phyloP scores from a whole-genome alignment of 1,140 invertebrate species.

The silkworm (Bombyx mori) region ASM3026992v2 NC_085116.1:11551001-11551500 shows the following conservation, averaged over 20 bases:
- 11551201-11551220: constrained; percentile 34
- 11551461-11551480: no score
- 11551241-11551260: constrained; percentile 52
- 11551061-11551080: no score
- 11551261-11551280: constrained; percentile 50
- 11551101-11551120: constrained; percentile 28
- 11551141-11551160: constrained; percentile 30
- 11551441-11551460: no score
- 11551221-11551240: constrained; percentile 31
- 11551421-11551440: no score
- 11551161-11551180: constrained; percentile 35
- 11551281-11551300: constrained; percentile 24
- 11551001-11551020: no score
- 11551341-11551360: constrained; percentile 32
- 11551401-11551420: no score
- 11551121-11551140: constrained; percentile 30
- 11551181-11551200: constrained; percentile 49
- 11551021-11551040: no score
- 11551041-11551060: no score
- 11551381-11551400: no score
- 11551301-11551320: no score
- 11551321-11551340: constrained; percentile 23
- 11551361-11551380: no score
- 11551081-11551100: constrained; percentile 14
- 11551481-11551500: no score